Percentiles rank a stretch among this genome's conserved stretches.
Evolutionary conservation across 2,797 vertebrate genomes (phyloP).

Genomic region (Huso huso): DNA sequence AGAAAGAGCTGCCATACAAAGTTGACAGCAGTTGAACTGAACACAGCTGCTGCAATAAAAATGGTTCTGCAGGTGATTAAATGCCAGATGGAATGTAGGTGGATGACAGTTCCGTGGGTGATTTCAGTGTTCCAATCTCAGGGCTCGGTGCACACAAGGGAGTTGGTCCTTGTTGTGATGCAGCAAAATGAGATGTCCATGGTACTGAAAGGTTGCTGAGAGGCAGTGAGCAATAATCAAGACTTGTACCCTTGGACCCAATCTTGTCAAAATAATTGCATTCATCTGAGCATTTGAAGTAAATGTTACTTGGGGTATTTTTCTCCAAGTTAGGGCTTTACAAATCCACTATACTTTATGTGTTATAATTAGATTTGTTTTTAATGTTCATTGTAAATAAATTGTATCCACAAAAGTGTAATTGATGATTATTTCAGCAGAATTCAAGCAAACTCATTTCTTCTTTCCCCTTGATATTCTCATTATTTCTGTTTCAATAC

Average conservation of each 20-base stretch:
- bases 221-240: constrained; percentile 2
- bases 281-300: no score
- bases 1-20: background rate
- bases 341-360: no score
- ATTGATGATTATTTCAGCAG: no score
- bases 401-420: no score
- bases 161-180: background rate
- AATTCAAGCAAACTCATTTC: no score
- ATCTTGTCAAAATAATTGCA: no score
- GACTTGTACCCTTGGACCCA: background rate
- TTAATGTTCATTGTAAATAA: no score
- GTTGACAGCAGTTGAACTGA: background rate
- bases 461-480: no score
- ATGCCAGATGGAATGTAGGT: constrained; percentile 3
- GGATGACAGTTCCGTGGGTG: background rate
- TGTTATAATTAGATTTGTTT: no score
- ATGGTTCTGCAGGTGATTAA: background rate
- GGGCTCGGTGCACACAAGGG: background rate
- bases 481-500: no score
- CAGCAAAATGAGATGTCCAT: background rate
- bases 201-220: background rate
- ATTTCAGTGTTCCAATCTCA: background rate
- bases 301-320: no score
- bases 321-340: no score
- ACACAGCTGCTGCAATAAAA: background rate